phyloP scores from a whole-genome alignment of 1,140 invertebrate species.

The Cyrtorhinus lividipennis region DNA sequence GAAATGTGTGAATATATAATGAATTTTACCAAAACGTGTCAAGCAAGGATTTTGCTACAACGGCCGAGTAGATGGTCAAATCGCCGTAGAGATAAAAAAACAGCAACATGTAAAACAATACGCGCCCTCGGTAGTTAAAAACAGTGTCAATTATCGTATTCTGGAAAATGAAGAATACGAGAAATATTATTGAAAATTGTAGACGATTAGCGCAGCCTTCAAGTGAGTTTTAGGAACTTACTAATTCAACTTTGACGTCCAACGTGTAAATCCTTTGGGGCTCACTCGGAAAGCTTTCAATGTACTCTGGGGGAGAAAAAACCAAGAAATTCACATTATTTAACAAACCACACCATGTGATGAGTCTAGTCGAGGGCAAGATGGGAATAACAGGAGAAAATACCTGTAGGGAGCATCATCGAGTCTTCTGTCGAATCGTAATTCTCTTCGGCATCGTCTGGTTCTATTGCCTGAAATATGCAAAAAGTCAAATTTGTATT shows the following conservation, averaged over 20 bases:
- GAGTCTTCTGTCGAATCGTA: conserved; percentile 32
- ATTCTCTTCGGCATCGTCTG: conserved; percentile 18
- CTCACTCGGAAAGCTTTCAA: conserved; percentile 25
- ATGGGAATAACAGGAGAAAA: not conserved
- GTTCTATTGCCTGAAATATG: conserved; percentile 3
- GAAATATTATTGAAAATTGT: no score
- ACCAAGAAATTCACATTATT: no score
- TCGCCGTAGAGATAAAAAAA: conserved; percentile 92
- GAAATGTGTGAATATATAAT: no score
- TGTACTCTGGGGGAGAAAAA: conserved; percentile 21
- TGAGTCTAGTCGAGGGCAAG: no score
- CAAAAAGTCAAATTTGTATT: no score
- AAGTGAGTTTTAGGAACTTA: no score
- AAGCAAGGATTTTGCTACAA: conserved; percentile 78
- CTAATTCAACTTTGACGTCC: conserved; percentile 63
- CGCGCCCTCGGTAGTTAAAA: conserved; percentile 61
- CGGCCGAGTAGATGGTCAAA: conserved; percentile 87
- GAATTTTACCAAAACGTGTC: conserved; percentile 79
- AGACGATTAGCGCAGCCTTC: no score
- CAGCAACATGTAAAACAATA: conserved; percentile 79
- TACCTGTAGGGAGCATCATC: conserved; percentile 29
- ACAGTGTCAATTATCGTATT: conserved; percentile 89
- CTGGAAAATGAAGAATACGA: conserved; percentile 22
- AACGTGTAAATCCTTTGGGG: conserved; percentile 33
- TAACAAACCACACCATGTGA: no score